phyloP scores from a whole-genome alignment of 2,888 invertebrate genomes.

The Drosophila siamana region DNA sequence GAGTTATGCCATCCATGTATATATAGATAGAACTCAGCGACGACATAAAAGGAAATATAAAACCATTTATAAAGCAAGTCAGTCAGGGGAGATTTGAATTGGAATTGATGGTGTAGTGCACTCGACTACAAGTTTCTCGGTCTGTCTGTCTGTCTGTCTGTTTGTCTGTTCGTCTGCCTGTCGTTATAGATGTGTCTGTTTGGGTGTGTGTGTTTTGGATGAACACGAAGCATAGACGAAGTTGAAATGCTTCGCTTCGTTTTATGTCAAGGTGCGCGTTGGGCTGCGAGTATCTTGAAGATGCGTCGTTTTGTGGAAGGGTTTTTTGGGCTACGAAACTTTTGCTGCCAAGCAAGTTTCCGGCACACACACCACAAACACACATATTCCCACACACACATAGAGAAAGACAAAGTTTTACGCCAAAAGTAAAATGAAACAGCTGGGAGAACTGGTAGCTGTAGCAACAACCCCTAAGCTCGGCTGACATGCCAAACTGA shows the following conservation, averaged over 20 bases:
- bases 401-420: slow-evolving; percentile 42
- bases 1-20: slow-evolving; percentile 28
- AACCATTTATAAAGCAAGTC: slow-evolving; percentile 81
- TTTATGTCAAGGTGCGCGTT: slow-evolving; percentile 72
- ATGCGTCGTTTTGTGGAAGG: slow-evolving; percentile 62
- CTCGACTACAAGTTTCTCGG: slow-evolving; percentile 58
- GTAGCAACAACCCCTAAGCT: slow-evolving; percentile 59
- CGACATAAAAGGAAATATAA: slow-evolving; percentile 81
- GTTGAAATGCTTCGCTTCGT: slow-evolving; percentile 57
- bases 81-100: slow-evolving; percentile 81
- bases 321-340: slow-evolving; percentile 66
- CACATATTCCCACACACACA: neutral
- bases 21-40: slow-evolving; percentile 37
- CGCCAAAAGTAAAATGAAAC: slow-evolving; percentile 49
- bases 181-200: slow-evolving; percentile 18
- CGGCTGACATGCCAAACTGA: slow-evolving; percentile 30
- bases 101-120: slow-evolving; percentile 80
- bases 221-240: slow-evolving; percentile 70
- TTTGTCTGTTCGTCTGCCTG: slow-evolving; percentile 5
- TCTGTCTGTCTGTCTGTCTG: slow-evolving; percentile 17
- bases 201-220: slow-evolving; percentile 22
- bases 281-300: slow-evolving; percentile 66
- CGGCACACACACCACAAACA: slow-evolving; percentile 54
- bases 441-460: slow-evolving; percentile 49
- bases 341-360: slow-evolving; percentile 71